Conservation (phyloP, 2,797 vertebrate species). For the Chelidonichthys spinosus region DNA sequence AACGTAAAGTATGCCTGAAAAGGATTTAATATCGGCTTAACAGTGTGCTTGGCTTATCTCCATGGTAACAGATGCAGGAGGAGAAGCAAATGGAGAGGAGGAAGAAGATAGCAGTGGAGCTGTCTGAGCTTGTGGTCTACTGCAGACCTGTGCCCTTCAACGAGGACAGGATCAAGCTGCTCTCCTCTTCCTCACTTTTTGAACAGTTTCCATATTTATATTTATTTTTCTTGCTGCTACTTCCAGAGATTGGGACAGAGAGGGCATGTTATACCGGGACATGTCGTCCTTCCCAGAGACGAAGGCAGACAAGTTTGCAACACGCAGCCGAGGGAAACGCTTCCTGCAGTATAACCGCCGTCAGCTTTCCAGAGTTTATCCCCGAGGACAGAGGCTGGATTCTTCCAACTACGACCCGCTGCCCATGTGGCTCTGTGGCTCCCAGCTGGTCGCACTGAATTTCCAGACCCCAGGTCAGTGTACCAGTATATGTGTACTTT, state of each 20-base stretch:
- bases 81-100: slow-evolving; percentile 99
- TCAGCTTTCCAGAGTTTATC: slow-evolving; percentile 87
- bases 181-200: background rate
- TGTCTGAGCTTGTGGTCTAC: slow-evolving; percentile 97
- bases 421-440: slow-evolving; percentile 98
- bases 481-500: background rate
- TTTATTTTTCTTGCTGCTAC: background rate
- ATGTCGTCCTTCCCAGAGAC: slow-evolving; percentile 99
- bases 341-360: slow-evolving; percentile 87
- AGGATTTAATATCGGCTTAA: too few relatives aligned
- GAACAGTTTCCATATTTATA: accelerated
- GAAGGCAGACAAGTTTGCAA: slow-evolving; percentile 97
- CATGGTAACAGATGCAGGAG: slow-evolving; percentile 89
- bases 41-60: slow-evolving; percentile 7
- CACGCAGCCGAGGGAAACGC: slow-evolving; percentile 87
- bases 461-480: slow-evolving; percentile 95
- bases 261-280: slow-evolving; percentile 92
- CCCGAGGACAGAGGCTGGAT: slow-evolving; percentile 89
- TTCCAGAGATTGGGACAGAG: slow-evolving; percentile 94
- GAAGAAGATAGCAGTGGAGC: slow-evolving; percentile 97
- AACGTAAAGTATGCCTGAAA: too few relatives aligned
- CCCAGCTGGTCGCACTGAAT: slow-evolving; percentile 96
- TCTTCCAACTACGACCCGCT: slow-evolving; percentile 98
- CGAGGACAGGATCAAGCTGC: slow-evolving; percentile 88
- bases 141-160: slow-evolving; percentile 97